These are phyloP conservation scores for Malacoraja senta DNA, from an alignment of 2,797 vertebrate genomes.

Conservation along the genomic window DNA sequence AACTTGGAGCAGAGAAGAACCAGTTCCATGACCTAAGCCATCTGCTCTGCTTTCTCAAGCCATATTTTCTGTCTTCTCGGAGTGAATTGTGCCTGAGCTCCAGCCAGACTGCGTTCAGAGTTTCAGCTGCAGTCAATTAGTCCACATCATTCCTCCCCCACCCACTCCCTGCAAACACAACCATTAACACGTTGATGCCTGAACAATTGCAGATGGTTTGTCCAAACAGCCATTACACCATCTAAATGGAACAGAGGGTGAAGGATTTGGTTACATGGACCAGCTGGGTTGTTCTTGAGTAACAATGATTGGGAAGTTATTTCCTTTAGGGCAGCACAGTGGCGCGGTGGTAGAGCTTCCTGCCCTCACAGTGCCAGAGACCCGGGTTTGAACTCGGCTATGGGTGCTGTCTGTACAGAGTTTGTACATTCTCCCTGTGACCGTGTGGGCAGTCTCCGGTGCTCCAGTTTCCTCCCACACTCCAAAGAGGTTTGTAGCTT, in stretches of 20 bases:
- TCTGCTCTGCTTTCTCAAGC: constrained; percentile 18
- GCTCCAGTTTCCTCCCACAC: too few species aligned
- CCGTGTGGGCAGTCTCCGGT: too few species aligned
- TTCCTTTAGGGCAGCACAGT: not conserved
- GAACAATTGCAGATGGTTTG: not conserved
- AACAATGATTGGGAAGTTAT: not conserved
- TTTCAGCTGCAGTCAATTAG: constrained; percentile 33
- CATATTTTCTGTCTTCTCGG: not conserved
- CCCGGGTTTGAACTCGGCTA: too few species aligned
- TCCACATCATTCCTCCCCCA: not conserved
- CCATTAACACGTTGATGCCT: not conserved
- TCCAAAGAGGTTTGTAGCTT: too few species aligned
- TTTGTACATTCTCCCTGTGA: too few species aligned
- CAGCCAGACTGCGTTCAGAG: not conserved
- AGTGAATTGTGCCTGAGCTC: not conserved
- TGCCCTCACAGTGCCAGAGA: too few species aligned
- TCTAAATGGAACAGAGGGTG: not conserved
- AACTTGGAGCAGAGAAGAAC: constrained; percentile 31
- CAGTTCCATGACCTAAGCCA: constrained; percentile 32
- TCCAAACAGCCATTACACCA: not conserved
- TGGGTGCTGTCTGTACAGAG: too few species aligned
- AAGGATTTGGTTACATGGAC: not conserved
- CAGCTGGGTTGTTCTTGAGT: not conserved
- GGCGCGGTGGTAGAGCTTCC: too few species aligned
- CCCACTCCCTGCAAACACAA: not conserved